Evolutionary conservation across 2,113 vertebrate species (phyloP), one percentile per base, ranked within the genome.

Genomic region (Lepisosteus oculatus): DNA sequence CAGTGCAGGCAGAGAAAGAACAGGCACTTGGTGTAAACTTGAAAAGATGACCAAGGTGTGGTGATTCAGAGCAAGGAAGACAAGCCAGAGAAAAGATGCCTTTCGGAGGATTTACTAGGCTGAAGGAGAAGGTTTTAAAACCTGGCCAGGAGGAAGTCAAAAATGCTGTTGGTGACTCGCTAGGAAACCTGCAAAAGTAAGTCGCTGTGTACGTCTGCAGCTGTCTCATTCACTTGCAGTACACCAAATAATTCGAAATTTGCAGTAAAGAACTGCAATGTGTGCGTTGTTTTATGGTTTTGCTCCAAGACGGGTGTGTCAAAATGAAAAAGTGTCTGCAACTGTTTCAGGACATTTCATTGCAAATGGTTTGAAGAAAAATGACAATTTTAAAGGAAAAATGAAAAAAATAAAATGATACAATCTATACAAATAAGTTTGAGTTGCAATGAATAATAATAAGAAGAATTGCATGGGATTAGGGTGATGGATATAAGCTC

Each of bases 101-200:
- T 79, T 94, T 97, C 75, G 86, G 94, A 86, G 91, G 88, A 17
- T 87, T 98, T n/a, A 4, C 84, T 65, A 89, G 91, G 41, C 89
- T 97, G 81, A 97, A 93, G 82, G 95, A 96, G 78, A 90, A 92
- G 83, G 85, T 97, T 84, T 72, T 96, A 74, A 95, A 94, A 66
- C 94, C 95, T 45, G 94, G 94, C 64, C 97, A 94, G 69, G 94
- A 97, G 87, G 93, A 96, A 76, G 87, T 94, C 87, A 98, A 97
- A 91, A 93, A 86, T 65, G 88, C 84, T 0, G 72, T 98, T 69
- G 92, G 94, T 2, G 92, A 95, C 75, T 95, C 95, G 0, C 74
- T 99, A 76, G 95, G 96, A 74, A 95, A 95, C 81, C 87, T 99
- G 77, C 96, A 93, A 91, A 97, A 95, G 97, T 99, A 94, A 95